A percentile compares a stretch with the other conserved stretches of the same genome.
Evolutionary conservation across 2,888 invertebrate species (phyloP).

Genomic region (Pterobdella sp.): DNA sequence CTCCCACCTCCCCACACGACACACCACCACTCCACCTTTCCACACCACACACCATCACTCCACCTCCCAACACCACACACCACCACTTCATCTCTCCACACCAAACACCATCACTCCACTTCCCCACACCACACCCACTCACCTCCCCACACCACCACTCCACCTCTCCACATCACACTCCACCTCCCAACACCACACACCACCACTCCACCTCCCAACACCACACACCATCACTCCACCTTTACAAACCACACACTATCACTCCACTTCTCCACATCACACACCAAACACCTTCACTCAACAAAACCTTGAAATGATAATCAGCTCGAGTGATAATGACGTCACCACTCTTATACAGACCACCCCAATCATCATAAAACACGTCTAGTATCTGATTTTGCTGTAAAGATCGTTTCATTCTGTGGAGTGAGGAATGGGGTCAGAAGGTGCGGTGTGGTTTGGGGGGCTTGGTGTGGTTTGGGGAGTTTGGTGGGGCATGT

Average conservation of each 20-base stretch:
- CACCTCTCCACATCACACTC: background rate
- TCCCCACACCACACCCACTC: background rate
- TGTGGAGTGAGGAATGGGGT: too few species aligned
- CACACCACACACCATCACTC: background rate
- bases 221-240: background rate
- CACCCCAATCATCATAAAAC: constrained; percentile 50
- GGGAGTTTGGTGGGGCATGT: background rate
- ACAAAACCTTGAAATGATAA: constrained; percentile 49
- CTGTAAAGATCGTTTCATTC: constrained; percentile 49
- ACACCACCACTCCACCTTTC: background rate
- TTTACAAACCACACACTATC: background rate
- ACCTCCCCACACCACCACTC: background rate
- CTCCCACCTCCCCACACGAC: background rate
- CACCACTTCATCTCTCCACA: background rate
- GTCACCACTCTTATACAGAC: constrained; percentile 46
- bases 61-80: background rate
- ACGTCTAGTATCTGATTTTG: constrained; percentile 52
- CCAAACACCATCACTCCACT: background rate
- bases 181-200: background rate
- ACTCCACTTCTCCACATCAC: background rate
- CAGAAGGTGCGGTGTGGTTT: too few species aligned
- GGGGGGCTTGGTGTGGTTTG: too few species aligned
- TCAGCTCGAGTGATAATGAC: constrained; percentile 50
- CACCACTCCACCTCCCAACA: background rate
- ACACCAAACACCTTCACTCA: background rate